Evolutionary conservation across 2,113 vertebrate genomes (phyloP), one percentile per base, ranked within the genome.

Genomic region (Anseranas semipalmata): DNA sequence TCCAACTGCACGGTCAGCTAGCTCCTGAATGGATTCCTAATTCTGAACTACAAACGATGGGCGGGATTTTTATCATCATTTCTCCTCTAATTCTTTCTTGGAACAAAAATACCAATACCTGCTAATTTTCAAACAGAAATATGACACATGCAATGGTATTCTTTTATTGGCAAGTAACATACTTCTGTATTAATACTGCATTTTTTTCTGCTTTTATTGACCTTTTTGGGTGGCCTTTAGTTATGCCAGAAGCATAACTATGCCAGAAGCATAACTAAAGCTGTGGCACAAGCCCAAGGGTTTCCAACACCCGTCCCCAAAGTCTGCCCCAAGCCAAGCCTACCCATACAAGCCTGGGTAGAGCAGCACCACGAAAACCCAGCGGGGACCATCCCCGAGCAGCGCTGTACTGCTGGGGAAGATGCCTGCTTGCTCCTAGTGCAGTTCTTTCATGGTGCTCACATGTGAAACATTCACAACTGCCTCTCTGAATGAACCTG

Each of bases 321-420:
- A 41, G 15, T 19, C 15, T 5, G 12, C 48, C 22, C 27, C 39
- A 59, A 15, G 41, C 7, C 12, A 11, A 10, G 10, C 8, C 30
- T 12, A 41, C 18, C 0, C 0, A 10, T 6, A 58, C 0, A 1
- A 63, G 18, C 24, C 35, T 1, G 0, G 30, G 14, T 19, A 72
- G 56, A 73, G 27, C 5, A 74, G 7, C 11, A 22, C 39, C 22
- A 11, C 0, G 4, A 39, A 45, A n/a, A 67, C 3, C 21, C 8
- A 22, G 6, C 9, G 3, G 11, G 33, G 30, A 63, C 5, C 65
- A 39, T 18, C 41, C 32, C 28, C 0, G 0, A 27, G 10, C 3
- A 3, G 28, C 32, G 37, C 7, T 5, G 3, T 11, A 8, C 15
- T 0, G 0, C 46, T 41, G 45, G 12, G 32, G 6, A 58, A 37